Percentiles rank a stretch among this genome's conserved stretches.
These are phyloP conservation scores for Chunga burmeisteri DNA, from an alignment of 2,113 vertebrate species.

Conservation along the genomic window DNA sequence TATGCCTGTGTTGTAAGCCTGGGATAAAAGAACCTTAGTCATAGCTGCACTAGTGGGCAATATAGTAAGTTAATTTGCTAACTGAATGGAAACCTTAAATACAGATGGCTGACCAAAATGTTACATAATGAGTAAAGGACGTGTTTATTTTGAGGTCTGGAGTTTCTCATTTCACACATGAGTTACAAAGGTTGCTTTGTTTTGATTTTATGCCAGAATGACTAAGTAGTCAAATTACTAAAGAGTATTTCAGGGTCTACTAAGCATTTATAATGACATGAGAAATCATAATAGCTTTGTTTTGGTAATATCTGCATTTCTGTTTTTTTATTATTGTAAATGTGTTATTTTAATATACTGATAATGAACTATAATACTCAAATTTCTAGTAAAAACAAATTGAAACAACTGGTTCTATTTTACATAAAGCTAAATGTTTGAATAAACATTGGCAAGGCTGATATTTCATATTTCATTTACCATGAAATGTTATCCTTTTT, in stretches of 20 bases:
- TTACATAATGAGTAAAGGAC: background rate
- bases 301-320: slow-evolving; percentile 13
- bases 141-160: background rate
- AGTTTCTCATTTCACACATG: slow-evolving; percentile 66
- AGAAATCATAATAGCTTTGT: slow-evolving; percentile 24
- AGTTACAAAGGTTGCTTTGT: slow-evolving; percentile 53
- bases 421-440: background rate
- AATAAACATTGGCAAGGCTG: background rate
- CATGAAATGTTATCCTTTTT: background rate
- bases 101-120: background rate
- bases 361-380: background rate
- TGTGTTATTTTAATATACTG: background rate
- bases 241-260: slow-evolving; percentile 41
- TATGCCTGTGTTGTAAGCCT: background rate
- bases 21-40: background rate
- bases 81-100: slow-evolving; percentile 3
- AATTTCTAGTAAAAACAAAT: background rate
- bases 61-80: background rate
- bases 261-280: slow-evolving; percentile 32
- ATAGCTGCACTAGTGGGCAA: background rate
- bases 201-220: slow-evolving; percentile 24
- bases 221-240: slow-evolving; percentile 9
- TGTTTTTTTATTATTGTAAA: background rate
- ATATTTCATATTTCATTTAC: slow-evolving; percentile 1
- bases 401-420: background rate